Percentiles rank a stretch among this genome's conserved stretches.
Conservation (phyloP, 2,113 vertebrate species). For the Pimephales promelas region DNA sequence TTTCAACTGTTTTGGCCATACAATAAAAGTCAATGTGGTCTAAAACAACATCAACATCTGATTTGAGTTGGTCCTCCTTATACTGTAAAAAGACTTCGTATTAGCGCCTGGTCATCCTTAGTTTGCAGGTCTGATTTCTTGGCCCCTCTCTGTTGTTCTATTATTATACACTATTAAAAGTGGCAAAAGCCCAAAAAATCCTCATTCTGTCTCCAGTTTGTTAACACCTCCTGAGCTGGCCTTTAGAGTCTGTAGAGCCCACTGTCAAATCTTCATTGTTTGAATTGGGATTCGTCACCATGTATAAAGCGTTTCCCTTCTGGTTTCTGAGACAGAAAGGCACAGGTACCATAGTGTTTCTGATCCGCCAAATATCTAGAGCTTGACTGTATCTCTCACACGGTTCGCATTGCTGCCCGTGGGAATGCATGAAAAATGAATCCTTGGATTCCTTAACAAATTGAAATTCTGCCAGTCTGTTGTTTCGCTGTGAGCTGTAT, state of each 20-base stretch:
- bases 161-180: slow-evolving; percentile 14
- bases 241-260: background rate
- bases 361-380: slow-evolving; percentile 26
- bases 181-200: background rate
- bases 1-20: background rate
- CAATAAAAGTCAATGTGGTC: background rate
- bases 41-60: background rate
- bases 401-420: background rate
- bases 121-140: background rate
- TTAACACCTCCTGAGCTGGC: background rate
- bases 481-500: background rate
- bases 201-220: background rate
- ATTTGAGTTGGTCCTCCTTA: background rate
- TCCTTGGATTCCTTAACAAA: background rate
- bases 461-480: background rate
- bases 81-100: background rate
- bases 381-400: background rate
- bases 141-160: background rate
- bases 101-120: background rate
- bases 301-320: slow-evolving; percentile 1
- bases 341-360: slow-evolving; percentile 2
- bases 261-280: background rate
- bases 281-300: background rate
- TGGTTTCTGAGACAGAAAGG: background rate
- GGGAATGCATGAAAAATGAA: slow-evolving; percentile 33